Conservation (phyloP, 2,113 vertebrate genomes). For the Odontesthes bonariensis region DNA sequence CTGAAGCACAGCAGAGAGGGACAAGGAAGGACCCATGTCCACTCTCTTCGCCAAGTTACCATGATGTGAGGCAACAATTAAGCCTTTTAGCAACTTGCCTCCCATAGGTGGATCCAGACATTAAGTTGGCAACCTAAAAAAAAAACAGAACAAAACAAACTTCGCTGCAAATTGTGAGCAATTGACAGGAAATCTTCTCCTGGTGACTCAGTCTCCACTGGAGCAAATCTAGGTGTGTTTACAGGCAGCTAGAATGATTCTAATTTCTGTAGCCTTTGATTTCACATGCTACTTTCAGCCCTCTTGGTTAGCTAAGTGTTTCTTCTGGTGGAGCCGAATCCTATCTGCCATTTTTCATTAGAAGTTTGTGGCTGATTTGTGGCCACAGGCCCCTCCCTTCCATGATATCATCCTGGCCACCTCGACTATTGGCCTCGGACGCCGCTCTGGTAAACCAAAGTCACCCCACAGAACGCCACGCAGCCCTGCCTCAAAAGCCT, state of each 20-base stretch:
- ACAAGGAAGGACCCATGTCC: neutral
- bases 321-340: constrained; percentile 57
- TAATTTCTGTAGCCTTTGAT: constrained; percentile 35
- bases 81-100: neutral
- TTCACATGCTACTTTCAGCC: constrained; percentile 14
- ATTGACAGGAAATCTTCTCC: constrained; percentile 30
- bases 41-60: neutral
- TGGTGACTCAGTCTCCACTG: constrained; percentile 18
- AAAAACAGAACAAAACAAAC: constrained; percentile 22
- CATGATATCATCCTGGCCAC: constrained; percentile 78
- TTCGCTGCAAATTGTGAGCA: constrained; percentile 14
- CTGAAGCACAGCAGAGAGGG: constrained; percentile 11
- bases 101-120: neutral
- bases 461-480: constrained; percentile 58
- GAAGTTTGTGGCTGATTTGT: constrained; percentile 50
- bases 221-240: constrained; percentile 33
- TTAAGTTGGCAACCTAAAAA: neutral
- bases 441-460: constrained; percentile 60
- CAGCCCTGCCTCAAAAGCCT: constrained; percentile 43
- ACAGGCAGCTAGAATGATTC: constrained; percentile 13
- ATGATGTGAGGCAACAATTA: neutral
- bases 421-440: constrained; percentile 62
- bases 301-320: constrained; percentile 30
- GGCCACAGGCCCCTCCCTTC: constrained; percentile 61
- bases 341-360: constrained; percentile 74